Percentiles rank a stretch among this genome's conserved stretches.
Conservation (phyloP, 2,888 invertebrate species). For the Parnassius smintheus region DNA sequence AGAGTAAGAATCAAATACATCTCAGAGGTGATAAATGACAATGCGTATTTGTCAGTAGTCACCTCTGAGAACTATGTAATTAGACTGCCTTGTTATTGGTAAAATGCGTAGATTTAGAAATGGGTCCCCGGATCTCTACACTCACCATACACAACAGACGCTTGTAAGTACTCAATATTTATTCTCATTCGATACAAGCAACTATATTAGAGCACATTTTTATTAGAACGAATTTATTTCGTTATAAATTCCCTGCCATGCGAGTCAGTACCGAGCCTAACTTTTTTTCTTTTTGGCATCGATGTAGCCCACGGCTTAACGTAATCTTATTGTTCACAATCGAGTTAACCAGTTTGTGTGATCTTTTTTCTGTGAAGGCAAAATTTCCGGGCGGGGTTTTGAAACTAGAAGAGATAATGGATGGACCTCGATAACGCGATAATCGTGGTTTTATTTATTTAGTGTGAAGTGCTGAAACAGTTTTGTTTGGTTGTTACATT, state of each 20-base stretch:
- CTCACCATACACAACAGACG: too few species aligned
- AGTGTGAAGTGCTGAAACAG: neutral
- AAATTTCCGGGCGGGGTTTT: slow-evolving; percentile 7
- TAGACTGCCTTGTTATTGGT: too few species aligned
- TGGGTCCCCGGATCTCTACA: too few species aligned
- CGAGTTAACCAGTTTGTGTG: slow-evolving; percentile 23
- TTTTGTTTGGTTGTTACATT: neutral
- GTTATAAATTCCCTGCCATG: slow-evolving; percentile 16
- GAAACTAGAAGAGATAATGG: slow-evolving; percentile 5
- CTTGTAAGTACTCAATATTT: too few species aligned
- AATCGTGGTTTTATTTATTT: neutral
- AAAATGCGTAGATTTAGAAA: too few species aligned
- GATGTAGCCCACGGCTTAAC: slow-evolving; percentile 20
- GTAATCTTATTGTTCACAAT: slow-evolving; percentile 26
- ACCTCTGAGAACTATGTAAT: too few species aligned
- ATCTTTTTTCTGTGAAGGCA: slow-evolving; percentile 13
- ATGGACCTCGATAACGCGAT: slow-evolving; percentile 4
- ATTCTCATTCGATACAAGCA: neutral
- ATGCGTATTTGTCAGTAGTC: too few species aligned
- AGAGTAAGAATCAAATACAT: too few species aligned
- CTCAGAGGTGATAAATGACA: too few species aligned
- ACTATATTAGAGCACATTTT: neutral
- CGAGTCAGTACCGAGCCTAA: slow-evolving; percentile 11
- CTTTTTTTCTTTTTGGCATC: slow-evolving; percentile 24
- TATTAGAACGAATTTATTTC: slow-evolving; percentile 17